A percentile compares a stretch with the other conserved stretches of the same genome.
Evolutionary conservation across 2,888 invertebrate genomes (phyloP).

Genomic region (Erebia aethiops): DNA sequence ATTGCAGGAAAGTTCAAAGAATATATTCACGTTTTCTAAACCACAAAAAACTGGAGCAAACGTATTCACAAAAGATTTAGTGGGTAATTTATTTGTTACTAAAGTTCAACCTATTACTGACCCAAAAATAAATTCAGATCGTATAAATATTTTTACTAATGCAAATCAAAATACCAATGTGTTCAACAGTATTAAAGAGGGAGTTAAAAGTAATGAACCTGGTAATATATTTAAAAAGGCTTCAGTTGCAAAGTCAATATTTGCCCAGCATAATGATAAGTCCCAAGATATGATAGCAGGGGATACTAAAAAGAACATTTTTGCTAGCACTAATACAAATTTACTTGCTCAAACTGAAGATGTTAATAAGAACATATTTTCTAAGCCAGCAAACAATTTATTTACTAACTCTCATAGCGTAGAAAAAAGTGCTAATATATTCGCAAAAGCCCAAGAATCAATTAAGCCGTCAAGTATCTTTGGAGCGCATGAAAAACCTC

Average conservation of each 20-base stretch:
- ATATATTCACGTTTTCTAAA: slow-evolving; percentile 69
- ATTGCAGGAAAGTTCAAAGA: slow-evolving; percentile 53
- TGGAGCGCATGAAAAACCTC: slow-evolving; percentile 53
- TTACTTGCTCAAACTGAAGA: slow-evolving; percentile 41
- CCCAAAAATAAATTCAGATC: slow-evolving; percentile 17
- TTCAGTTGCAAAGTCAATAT: slow-evolving; percentile 44
- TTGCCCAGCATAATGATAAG: slow-evolving; percentile 40
- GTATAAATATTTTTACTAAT: slow-evolving; percentile 35
- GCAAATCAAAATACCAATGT: slow-evolving; percentile 28
- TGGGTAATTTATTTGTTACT: slow-evolving; percentile 27
- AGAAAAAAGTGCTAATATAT: slow-evolving; percentile 51
- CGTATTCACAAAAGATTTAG: slow-evolving; percentile 23
- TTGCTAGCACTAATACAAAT: slow-evolving; percentile 42
- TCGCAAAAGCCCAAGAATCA: slow-evolving; percentile 51
- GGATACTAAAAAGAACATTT: slow-evolving; percentile 44
- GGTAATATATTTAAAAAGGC: slow-evolving; percentile 43
- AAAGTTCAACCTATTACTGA: neutral
- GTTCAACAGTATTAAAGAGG: slow-evolving; percentile 38
- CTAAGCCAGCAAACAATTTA: slow-evolving; percentile 49
- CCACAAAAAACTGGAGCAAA: slow-evolving; percentile 54
- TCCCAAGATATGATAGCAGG: slow-evolving; percentile 11
- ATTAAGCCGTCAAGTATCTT: slow-evolving; percentile 56
- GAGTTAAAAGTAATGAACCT: slow-evolving; percentile 48
- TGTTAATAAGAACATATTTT: slow-evolving; percentile 41
- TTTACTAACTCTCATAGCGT: slow-evolving; percentile 44